Evolutionary conservation across 2,888 invertebrate species (phyloP).

Genomic region (Ethmia dodecea): DNA sequence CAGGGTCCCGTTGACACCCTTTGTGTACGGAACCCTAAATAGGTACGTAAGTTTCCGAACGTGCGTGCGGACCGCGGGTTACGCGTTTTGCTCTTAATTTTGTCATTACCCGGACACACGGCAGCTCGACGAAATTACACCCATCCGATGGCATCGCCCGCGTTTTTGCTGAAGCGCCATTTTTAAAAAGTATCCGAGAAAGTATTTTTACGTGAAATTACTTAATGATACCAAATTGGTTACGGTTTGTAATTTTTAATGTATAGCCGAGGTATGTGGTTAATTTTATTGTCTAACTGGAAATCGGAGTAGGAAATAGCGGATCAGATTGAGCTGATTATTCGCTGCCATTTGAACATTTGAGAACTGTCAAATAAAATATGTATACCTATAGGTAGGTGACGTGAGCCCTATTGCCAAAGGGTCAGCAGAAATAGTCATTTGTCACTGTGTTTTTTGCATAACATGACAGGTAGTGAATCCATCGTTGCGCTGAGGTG

Average conservation of each 20-base stretch:
- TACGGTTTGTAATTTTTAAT: slow-evolving; percentile 5
- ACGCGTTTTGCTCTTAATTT: slow-evolving; percentile 52
- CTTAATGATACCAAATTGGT: slow-evolving; percentile 9
- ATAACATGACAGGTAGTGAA: too few relatives aligned
- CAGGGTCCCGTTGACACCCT: too few relatives aligned
- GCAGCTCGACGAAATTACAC: slow-evolving; percentile 41
- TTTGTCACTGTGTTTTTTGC: too few relatives aligned
- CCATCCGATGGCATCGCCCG: slow-evolving; percentile 28
- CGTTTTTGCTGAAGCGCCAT: slow-evolving; percentile 1
- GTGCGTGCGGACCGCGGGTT: slow-evolving; percentile 24
- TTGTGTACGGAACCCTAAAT: too few relatives aligned
- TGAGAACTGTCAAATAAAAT: too few relatives aligned
- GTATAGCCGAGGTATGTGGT: not conserved
- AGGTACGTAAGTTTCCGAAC: slow-evolving; percentile 14
- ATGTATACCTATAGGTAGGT: too few relatives aligned
- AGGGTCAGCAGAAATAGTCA: too few relatives aligned
- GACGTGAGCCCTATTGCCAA: too few relatives aligned
- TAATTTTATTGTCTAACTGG: not conserved
- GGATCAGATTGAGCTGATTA: too few relatives aligned
- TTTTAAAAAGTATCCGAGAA: slow-evolving; percentile 3
- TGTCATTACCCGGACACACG: slow-evolving; percentile 48
- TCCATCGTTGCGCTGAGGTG: too few relatives aligned
- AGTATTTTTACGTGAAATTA: slow-evolving; percentile 11
- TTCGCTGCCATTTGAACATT: too few relatives aligned
- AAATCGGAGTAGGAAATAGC: not conserved